Evolutionary conservation across 1,140 invertebrate species (phyloP).

Genomic region (Aphidius ervi): DNA sequence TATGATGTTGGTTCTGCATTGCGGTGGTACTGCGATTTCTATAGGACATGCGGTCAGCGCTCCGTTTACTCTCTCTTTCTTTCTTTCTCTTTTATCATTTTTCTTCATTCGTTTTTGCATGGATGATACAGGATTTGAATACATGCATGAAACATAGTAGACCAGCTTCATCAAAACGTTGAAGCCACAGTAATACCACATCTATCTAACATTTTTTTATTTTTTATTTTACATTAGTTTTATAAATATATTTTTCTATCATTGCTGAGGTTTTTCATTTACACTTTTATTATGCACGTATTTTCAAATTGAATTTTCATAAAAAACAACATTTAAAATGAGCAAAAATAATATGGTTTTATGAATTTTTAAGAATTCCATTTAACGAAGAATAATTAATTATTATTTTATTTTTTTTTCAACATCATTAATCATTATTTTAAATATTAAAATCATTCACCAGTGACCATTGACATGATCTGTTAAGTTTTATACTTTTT

Average conservation of each 20-base stretch:
- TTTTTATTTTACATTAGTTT: not conserved
- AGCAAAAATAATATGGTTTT: too few species aligned
- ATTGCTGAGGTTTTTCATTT: not conserved
- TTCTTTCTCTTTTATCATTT: not conserved
- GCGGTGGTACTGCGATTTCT: slow-evolving; percentile 27
- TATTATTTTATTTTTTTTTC: not conserved
- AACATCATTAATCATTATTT: slow-evolving; percentile 15
- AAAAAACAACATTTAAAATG: too few species aligned
- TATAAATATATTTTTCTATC: too few species aligned
- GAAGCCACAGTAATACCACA: slow-evolving; percentile 1
- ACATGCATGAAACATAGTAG: slow-evolving; percentile 21
- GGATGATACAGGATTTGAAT: slow-evolving; percentile 23
- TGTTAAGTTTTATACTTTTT: not conserved
- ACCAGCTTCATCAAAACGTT: slow-evolving; percentile 16
- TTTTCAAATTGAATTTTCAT: too few species aligned
- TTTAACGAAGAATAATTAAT: too few species aligned
- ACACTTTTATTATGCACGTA: not conserved
- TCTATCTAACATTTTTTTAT: not conserved
- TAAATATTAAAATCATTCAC: slow-evolving; percentile 14
- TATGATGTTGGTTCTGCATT: slow-evolving; percentile 22
- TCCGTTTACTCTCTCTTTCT: not conserved
- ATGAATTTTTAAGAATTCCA: too few species aligned
- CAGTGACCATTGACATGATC: slow-evolving; percentile 9
- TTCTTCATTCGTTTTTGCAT: slow-evolving; percentile 9
- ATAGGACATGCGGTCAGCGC: slow-evolving; percentile 28